Percentiles rank a stretch among this genome's conserved stretches.
phyloP scores from a whole-genome alignment of 2,113 vertebrate genomes.

The Cynopterus brachyotis region DNA sequence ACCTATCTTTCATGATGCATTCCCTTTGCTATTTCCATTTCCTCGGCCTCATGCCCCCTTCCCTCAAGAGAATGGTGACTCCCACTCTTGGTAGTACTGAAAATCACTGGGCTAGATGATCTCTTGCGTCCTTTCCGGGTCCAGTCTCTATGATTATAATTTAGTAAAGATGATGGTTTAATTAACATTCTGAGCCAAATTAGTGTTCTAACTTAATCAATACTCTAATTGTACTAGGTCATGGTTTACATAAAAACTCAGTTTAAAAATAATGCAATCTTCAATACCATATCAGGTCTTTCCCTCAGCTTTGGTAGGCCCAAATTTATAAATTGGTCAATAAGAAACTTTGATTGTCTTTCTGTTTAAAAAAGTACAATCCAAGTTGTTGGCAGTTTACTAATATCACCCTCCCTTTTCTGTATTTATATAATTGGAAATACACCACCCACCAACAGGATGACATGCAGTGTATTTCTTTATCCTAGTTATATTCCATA shows the following conservation, averaged over 20 bases:
- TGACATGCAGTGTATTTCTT: background rate
- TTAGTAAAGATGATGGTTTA: background rate
- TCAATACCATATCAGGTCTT: background rate
- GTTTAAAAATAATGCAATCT: slow-evolving; percentile 1
- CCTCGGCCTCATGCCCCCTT: background rate
- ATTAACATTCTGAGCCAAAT: slow-evolving; percentile 37
- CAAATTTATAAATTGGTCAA: background rate
- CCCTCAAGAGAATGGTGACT: background rate
- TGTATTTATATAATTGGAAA: background rate
- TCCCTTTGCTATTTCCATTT: background rate
- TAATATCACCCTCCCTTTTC: background rate
- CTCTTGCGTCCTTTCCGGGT: background rate
- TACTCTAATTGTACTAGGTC: slow-evolving; percentile 11
- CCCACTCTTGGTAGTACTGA: background rate
- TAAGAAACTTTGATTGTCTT: background rate
- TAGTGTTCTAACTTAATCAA: slow-evolving; percentile 25
- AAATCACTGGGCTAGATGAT: background rate
- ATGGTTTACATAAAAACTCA: slow-evolving; percentile 35
- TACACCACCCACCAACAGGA: background rate
- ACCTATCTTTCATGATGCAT: background rate
- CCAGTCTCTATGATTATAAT: background rate
- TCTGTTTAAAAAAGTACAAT: slow-evolving; percentile 30
- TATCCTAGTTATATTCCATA: background rate
- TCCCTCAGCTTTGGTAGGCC: background rate
- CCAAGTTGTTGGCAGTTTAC: background rate